Conservation (phyloP, 2,888 invertebrate genomes). For the Zygogramma bicolorata region DNA sequence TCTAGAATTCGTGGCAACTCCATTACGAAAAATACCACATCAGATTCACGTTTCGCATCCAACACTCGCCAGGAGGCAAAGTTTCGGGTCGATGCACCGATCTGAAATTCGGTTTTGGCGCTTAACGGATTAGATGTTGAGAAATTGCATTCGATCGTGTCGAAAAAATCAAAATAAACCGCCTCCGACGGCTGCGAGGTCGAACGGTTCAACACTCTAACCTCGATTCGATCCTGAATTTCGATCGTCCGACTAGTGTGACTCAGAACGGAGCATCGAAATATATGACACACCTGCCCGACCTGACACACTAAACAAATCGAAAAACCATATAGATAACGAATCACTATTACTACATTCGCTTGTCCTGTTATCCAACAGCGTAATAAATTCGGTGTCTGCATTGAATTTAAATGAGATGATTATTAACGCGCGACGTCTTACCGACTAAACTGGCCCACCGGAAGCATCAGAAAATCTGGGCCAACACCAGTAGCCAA, state of each 20-base stretch:
- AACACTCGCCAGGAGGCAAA: background rate
- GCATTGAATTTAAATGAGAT: background rate
- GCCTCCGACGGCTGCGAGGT: background rate
- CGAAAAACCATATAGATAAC: background rate
- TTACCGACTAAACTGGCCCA: background rate
- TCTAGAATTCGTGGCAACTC: too few relatives aligned
- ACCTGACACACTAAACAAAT: slow-evolving; percentile 2
- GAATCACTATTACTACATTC: slow-evolving; percentile 1
- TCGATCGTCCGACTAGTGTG: background rate
- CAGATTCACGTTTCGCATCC: background rate
- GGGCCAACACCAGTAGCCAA: background rate
- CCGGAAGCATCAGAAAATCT: background rate
- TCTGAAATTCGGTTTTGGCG: background rate
- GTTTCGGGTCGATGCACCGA: background rate
- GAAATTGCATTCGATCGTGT: background rate
- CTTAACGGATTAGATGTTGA: background rate
- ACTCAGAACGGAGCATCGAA: background rate
- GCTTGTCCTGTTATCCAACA: slow-evolving; percentile 3
- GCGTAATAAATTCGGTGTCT: background rate
- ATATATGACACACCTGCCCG: slow-evolving; percentile 9
- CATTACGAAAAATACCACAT: background rate
- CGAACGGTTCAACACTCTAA: background rate
- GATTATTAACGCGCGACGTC: background rate
- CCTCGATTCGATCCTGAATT: background rate
- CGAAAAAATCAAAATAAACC: background rate